A percentile compares a stretch with the other conserved stretches of the same genome.
Conservation (phyloP, 2,113 vertebrate species). For the Cephalopterus ornatus region DNA sequence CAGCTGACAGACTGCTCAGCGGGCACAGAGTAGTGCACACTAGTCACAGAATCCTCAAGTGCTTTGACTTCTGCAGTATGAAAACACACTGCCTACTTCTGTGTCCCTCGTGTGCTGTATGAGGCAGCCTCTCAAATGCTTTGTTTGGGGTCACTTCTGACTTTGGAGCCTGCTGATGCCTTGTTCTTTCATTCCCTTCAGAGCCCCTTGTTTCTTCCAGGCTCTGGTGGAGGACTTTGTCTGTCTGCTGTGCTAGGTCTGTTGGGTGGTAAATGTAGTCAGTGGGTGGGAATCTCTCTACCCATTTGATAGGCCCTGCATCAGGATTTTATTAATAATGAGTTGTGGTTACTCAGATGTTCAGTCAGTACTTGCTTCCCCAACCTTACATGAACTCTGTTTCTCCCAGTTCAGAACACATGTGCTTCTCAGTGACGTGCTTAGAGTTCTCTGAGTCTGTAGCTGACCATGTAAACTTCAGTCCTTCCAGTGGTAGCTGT, state of each 20-base stretch:
- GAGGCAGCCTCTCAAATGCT: neutral
- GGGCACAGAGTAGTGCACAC: neutral
- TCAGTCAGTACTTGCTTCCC: neutral
- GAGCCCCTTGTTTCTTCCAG: neutral
- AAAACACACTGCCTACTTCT: neutral
- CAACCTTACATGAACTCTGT: neutral
- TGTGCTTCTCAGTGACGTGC: neutral
- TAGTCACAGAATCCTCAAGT: neutral
- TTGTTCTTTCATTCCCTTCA: neutral
- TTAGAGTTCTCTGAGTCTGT: neutral
- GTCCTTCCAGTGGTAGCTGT: neutral
- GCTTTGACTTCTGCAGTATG: neutral
- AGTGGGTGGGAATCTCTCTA: neutral
- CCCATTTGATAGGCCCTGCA: neutral
- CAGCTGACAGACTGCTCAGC: neutral
- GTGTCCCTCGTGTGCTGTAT: neutral
- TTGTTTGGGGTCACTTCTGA: neutral
- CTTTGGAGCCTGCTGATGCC: neutral
- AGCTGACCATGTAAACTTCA: neutral
- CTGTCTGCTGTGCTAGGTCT: neutral
- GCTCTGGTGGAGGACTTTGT: neutral
- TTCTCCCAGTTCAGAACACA: neutral
- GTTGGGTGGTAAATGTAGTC: neutral
- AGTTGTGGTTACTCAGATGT: neutral
- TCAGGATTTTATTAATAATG: neutral